phyloP scores from a whole-genome alignment of 2,797 vertebrate species.

The Micrastur ruficollis region DNA sequence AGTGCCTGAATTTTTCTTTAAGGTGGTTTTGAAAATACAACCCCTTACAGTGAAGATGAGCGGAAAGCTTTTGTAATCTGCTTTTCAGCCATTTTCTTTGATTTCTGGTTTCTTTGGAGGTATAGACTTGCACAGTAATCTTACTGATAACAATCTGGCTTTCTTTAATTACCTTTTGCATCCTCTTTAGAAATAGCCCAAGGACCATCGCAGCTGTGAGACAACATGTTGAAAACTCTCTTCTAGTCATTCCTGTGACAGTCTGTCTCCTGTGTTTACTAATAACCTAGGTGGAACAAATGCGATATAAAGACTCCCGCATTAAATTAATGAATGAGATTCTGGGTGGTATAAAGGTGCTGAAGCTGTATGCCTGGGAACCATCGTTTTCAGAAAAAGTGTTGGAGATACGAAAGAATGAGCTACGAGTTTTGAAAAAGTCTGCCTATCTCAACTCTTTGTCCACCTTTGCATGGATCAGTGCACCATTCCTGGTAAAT shows the following conservation, averaged over 20 bases:
- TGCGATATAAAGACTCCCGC: slow-evolving; percentile 90
- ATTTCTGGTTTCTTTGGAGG: not conserved
- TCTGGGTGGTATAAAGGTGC: slow-evolving; percentile 91
- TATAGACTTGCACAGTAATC: not conserved
- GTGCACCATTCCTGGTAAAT: slow-evolving; percentile 89
- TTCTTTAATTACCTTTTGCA: not conserved
- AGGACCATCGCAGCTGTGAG: not conserved
- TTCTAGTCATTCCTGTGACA: not conserved
- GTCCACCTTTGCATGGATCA: slow-evolving; percentile 88
- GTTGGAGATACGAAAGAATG: slow-evolving; percentile 83
- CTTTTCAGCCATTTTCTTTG: not conserved
- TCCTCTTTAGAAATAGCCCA: not conserved
- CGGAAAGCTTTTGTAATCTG: not conserved
- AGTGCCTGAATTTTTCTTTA: not conserved
- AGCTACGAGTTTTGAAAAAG: slow-evolving; percentile 85
- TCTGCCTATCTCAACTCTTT: slow-evolving; percentile 85
- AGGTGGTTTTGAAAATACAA: not conserved
- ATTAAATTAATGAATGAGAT: slow-evolving; percentile 97
- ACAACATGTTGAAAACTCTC: not conserved
- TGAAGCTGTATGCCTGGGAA: slow-evolving; percentile 98
- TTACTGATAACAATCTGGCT: not conserved
- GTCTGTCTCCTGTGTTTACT: not conserved
- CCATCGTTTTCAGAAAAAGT: slow-evolving; percentile 88
- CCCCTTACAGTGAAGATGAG: not conserved
- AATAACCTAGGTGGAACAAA: slow-evolving; percentile 84